phyloP scores from a whole-genome alignment of 2,888 invertebrate genomes.

The Altica lythri region DNA sequence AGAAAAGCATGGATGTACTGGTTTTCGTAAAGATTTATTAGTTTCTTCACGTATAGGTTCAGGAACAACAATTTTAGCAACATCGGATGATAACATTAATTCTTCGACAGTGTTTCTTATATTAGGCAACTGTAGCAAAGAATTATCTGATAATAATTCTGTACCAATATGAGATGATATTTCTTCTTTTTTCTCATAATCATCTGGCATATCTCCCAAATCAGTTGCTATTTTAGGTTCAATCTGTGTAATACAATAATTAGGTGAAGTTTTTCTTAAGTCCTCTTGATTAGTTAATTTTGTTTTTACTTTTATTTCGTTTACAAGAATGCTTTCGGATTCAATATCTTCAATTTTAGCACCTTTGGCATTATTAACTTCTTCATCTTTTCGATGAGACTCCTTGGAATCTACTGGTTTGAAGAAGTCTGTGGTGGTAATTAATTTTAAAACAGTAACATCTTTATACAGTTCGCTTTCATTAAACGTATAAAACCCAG shows the following conservation, averaged over 20 bases:
- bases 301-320: background rate
- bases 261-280: conserved; percentile 5
- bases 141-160: background rate
- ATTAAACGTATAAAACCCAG: conserved; percentile 52
- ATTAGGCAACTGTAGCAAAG: background rate
- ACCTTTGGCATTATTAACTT: background rate
- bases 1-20: background rate
- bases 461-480: conserved; percentile 51
- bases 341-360: too few relatives aligned
- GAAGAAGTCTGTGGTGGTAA: conserved; percentile 46
- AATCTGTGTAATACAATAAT: conserved; percentile 7
- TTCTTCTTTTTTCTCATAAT: background rate
- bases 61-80: too few relatives aligned
- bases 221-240: conserved; percentile 1
- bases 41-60: too few relatives aligned
- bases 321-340: too few relatives aligned
- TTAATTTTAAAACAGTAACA: conserved; percentile 46
- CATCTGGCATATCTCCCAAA: too few relatives aligned
- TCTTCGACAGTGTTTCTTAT: too few relatives aligned
- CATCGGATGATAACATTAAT: too few relatives aligned
- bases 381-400: conserved; percentile 16
- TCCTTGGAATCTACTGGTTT: conserved; percentile 31
- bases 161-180: background rate
- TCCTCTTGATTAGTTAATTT: background rate
- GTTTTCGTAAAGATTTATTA: too few relatives aligned